Evolutionary conservation across 1,140 invertebrate genomes (phyloP).

Genomic region (Eupristina koningsbergeri): DNA sequence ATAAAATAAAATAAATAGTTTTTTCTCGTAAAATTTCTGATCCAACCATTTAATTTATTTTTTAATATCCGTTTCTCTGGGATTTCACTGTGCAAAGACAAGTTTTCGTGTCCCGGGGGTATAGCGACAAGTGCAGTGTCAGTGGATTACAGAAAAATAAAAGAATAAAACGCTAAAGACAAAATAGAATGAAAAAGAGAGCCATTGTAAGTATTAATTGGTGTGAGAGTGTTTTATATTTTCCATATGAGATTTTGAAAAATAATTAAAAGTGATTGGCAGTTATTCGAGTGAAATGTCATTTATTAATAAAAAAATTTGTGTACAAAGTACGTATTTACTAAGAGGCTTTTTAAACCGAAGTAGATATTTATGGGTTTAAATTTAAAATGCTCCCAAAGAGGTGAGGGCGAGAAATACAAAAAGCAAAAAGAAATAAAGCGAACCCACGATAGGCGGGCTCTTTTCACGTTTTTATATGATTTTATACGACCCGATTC

Average conservation of each 20-base stretch:
- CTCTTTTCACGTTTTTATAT: conserved; percentile 42
- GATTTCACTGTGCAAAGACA: conserved; percentile 37
- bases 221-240: conserved; percentile 38
- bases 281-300: not conserved
- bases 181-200: not conserved
- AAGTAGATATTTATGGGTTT: conserved; percentile 29
- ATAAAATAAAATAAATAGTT: conserved; percentile 2
- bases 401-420: conserved; percentile 44
- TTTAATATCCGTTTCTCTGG: conserved; percentile 57
- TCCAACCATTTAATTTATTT: conserved; percentile 53
- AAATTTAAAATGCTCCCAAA: conserved; percentile 4
- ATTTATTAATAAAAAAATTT: not conserved
- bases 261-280: not conserved
- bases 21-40: conserved; percentile 13
- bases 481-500: conserved; percentile 44
- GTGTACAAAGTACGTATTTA: not conserved
- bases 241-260: not conserved
- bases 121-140: not conserved
- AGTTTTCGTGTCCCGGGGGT: not conserved
- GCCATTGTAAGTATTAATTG: conserved; percentile 33
- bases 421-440: conserved; percentile 43
- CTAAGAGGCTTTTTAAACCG: not conserved
- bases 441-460: conserved; percentile 5
- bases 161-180: not conserved
- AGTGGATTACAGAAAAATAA: not conserved